Percentiles rank a stretch among this genome's conserved stretches.
These are phyloP conservation scores for Cryptophagus acutangulus DNA, from an alignment of 2,888 invertebrate genomes.

Conservation along the genomic window DNA sequence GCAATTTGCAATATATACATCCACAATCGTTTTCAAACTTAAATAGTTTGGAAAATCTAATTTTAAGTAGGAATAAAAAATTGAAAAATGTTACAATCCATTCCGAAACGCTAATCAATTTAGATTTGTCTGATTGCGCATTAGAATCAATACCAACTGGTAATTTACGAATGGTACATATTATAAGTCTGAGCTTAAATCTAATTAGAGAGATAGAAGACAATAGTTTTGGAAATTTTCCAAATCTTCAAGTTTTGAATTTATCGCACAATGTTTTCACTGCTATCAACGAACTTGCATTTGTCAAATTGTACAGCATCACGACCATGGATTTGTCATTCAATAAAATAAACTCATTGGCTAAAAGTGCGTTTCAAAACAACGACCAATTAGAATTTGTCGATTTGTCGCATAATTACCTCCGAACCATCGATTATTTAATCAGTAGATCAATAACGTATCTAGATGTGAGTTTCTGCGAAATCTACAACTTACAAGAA, in stretches of 20 bases:
- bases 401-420: conserved; percentile 62
- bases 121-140: conserved; percentile 61
- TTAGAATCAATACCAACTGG: conserved; percentile 56
- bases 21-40: conserved; percentile 55
- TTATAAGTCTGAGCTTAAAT: conserved; percentile 59
- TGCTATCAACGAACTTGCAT: conserved; percentile 56
- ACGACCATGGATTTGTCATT: conserved; percentile 63
- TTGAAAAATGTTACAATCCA: conserved; percentile 47
- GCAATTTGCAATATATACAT: conserved; percentile 52
- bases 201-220: conserved; percentile 56
- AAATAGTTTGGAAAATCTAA: conserved; percentile 56
- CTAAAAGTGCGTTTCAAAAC: conserved; percentile 55
- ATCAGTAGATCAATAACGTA: conserved; percentile 54
- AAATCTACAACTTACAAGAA: conserved; percentile 56
- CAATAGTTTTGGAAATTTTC: conserved; percentile 59
- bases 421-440: conserved; percentile 56
- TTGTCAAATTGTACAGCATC: conserved; percentile 55
- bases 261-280: conserved; percentile 64
- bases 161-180: conserved; percentile 58
- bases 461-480: conserved; percentile 62
- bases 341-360: conserved; percentile 60
- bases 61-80: conserved; percentile 59
- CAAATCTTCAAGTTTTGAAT: conserved; percentile 57
- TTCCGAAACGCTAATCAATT: conserved; percentile 52
- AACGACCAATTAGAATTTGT: conserved; percentile 58